Conservation (phyloP, 2,888 invertebrate species). For the Cetonia aurata region DNA sequence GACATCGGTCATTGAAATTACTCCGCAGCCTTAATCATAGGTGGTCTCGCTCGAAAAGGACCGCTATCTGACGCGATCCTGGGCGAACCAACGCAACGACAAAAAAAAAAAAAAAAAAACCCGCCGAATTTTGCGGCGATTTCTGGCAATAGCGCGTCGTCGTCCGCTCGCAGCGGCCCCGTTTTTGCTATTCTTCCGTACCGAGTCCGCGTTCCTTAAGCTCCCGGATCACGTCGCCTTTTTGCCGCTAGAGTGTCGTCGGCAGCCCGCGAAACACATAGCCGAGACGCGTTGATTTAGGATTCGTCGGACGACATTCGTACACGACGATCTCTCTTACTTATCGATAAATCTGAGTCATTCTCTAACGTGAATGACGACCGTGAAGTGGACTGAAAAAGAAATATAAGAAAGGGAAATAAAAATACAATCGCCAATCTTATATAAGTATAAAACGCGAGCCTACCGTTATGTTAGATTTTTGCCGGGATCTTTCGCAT, state of each 20-base stretch:
- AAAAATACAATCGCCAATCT: too few relatives aligned
- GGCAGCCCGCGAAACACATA: slow-evolving; percentile 20
- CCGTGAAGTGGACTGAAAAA: neutral
- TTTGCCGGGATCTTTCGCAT: too few relatives aligned
- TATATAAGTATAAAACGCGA: too few relatives aligned
- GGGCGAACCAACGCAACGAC: too few relatives aligned
- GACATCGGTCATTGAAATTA: slow-evolving; percentile 31
- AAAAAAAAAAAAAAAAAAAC: slow-evolving; percentile 41
- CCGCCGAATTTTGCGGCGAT: slow-evolving; percentile 57
- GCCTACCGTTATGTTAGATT: too few relatives aligned
- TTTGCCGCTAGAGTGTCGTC: slow-evolving; percentile 30
- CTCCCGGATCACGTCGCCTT: slow-evolving; percentile 29
- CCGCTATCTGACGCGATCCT: slow-evolving; percentile 20
- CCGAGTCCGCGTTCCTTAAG: slow-evolving; percentile 7
- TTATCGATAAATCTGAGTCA: slow-evolving; percentile 25
- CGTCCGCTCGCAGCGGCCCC: slow-evolving; percentile 51
- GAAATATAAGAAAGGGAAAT: neutral
- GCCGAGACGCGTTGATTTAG: slow-evolving; percentile 30
- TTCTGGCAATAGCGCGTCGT: slow-evolving; percentile 42
- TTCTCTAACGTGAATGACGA: slow-evolving; percentile 3
- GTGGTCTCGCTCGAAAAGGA: slow-evolving; percentile 56
- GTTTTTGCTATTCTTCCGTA: slow-evolving; percentile 38
- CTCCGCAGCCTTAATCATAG: slow-evolving; percentile 56
- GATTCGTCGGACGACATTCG: slow-evolving; percentile 18
- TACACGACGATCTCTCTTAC: slow-evolving; percentile 7